Evolutionary conservation across 2,797 vertebrate species (phyloP).

Genomic region (Cryptoblepharus egeriae): DNA sequence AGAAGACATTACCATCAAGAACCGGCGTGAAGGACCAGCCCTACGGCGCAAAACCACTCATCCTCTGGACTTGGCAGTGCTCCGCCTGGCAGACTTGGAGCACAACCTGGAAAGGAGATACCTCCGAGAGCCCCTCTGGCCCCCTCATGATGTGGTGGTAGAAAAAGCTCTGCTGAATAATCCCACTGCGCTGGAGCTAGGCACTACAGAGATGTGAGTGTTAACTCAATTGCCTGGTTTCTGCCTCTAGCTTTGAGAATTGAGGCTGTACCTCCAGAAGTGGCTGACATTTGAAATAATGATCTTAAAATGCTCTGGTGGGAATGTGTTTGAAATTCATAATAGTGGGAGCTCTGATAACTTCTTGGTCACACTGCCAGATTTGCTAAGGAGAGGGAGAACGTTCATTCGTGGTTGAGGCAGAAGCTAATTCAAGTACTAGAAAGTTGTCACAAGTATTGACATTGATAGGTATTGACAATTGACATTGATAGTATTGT

Average conservation of each 20-base stretch:
- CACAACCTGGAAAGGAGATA: conserved; percentile 93
- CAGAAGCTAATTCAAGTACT: background rate
- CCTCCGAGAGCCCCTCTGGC: conserved; percentile 94
- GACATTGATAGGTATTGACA: too few species aligned
- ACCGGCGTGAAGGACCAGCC: conserved; percentile 86
- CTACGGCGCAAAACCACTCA: conserved; percentile 85
- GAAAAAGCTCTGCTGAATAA: conserved; percentile 80
- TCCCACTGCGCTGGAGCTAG: conserved; percentile 53
- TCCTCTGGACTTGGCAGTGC: conserved; percentile 90
- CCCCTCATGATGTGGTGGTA: conserved; percentile 87
- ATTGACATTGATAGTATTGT: too few species aligned
- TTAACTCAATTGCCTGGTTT: background rate
- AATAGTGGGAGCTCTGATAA: background rate
- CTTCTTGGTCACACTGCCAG: background rate
- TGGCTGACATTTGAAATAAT: too few species aligned
- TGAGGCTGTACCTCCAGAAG: background rate
- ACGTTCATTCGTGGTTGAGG: too few species aligned
- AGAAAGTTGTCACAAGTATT: background rate
- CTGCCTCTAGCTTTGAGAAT: background rate
- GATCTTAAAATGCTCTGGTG: background rate
- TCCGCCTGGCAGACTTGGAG: conserved; percentile 89
- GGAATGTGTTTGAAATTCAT: background rate
- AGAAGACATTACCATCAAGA: conserved; percentile 89
- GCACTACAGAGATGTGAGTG: conserved; percentile 76
- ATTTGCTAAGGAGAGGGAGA: background rate